Base-by-base conservation (phyloP, 2,797 vertebrate genomes). In the Muscicapa striata region DNA sequence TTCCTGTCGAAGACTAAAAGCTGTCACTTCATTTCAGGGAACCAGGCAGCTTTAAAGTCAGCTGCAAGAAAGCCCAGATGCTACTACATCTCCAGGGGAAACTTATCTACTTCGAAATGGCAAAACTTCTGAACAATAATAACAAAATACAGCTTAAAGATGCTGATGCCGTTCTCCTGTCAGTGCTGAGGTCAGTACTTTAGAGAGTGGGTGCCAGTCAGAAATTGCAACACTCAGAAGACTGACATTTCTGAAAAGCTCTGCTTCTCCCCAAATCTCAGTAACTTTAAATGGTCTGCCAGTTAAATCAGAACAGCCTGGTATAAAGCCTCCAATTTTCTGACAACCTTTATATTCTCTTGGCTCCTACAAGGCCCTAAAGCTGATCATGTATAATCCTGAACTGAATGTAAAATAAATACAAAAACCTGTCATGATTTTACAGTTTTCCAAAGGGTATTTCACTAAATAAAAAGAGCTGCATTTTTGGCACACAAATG, bases 291-390 rank as follows among this genome's bases (percentile, higher is more conserved):
- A 82, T 81, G 95, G 95, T 84, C 96, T 97, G 94, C 95, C 95
- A 97, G 95, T 96, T 96, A 95, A 96, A 95, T 96, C 89, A 95
- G 87, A 94, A 95, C 93, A 97, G 91, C 83, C 91, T 96, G 89
- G 83, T 93, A 88, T 94, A 93, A 96, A 95, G 92, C 89, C 95
- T 97, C 95, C 96, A 95, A 92, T 95, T 95, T 97, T 95, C 93
- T 97, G 95, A 96, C 94, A 97, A 95, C 94, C 90, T 97, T 96
- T 97, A 96, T 95, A 96, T 94, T 96, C 95, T 95, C 90, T 91
- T 96, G 95, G 96, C 91, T 96, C 88, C 93, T 93, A 83, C 80
- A 90, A 87, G 93, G 92, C 89, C 96, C 91, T 96, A 94, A 93
- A 97, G 89, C 94, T 96, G 90, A 97, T 96, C 30, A 10, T 73